These are phyloP conservation scores for Tenthredo amoena DNA, from an alignment of 2,888 invertebrate genomes.

Conservation along the genomic window DNA sequence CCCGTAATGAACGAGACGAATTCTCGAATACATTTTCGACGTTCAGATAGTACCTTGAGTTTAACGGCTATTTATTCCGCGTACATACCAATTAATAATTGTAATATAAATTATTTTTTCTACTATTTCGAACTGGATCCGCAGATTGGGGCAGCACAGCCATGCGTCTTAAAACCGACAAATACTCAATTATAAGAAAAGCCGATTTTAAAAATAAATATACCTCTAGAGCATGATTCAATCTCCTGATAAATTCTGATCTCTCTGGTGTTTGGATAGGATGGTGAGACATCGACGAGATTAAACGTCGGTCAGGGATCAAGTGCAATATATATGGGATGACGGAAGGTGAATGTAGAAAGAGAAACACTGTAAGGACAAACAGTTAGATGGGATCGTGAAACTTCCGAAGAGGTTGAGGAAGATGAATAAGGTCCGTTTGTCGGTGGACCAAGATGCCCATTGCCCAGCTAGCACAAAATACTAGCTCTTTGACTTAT, in stretches of 20 bases:
- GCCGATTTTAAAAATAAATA: background rate
- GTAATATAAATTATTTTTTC: background rate
- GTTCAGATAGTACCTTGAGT: background rate
- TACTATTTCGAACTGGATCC: background rate
- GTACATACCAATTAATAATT: background rate
- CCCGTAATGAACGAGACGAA: conserved; percentile 17
- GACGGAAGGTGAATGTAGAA: conserved; percentile 4
- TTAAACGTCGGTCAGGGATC: conserved; percentile 39
- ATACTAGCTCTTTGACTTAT: too few relatives aligned
- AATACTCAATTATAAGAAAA: background rate
- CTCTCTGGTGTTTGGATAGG: conserved; percentile 17
- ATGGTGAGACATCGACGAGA: conserved; percentile 13
- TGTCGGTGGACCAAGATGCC: background rate
- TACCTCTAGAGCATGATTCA: background rate
- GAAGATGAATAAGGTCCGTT: conserved; percentile 9
- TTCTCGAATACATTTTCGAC: conserved; percentile 31
- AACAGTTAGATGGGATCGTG: conserved; percentile 20
- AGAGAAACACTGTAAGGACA: conserved; percentile 16
- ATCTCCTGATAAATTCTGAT: conserved; percentile 24
- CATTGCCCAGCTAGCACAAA: too few relatives aligned
- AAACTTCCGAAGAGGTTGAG: conserved; percentile 25
- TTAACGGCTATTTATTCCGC: background rate
- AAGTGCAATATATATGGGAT: conserved; percentile 25
- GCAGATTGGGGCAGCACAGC: background rate
- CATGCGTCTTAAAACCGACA: background rate